These are phyloP conservation scores for Procambarus clarkii DNA, from an alignment of 1,140 invertebrate genomes.

Conservation along the genomic window DNA sequence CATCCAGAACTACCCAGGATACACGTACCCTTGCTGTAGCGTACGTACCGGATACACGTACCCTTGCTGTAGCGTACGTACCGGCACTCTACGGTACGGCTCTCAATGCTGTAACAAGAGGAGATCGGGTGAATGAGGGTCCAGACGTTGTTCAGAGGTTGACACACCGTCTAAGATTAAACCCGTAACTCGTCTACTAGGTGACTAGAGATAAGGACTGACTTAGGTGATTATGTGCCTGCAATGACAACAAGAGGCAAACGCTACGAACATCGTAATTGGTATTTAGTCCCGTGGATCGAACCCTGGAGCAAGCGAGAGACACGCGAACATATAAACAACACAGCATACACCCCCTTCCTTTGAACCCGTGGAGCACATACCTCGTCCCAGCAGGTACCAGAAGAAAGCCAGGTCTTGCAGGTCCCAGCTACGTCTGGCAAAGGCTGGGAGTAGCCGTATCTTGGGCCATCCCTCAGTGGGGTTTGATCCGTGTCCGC, in stretches of 20 bases:
- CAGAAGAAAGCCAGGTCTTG: constrained; percentile 1
- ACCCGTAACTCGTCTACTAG: constrained; percentile 50
- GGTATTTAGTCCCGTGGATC: constrained; percentile 27
- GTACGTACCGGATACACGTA: too few relatives aligned
- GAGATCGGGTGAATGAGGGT: constrained; percentile 55
- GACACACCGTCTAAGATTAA: constrained; percentile 47
- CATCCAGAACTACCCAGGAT: too few relatives aligned
- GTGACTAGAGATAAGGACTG: constrained; percentile 53
- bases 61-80: too few relatives aligned
- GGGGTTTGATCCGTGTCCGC: constrained; percentile 54
- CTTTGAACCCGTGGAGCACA: not conserved
- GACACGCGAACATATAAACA: constrained; percentile 8
- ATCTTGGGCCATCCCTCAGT: constrained; percentile 56
- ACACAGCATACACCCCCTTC: constrained; percentile 4
- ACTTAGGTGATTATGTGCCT: constrained; percentile 51
- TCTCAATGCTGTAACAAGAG: constrained; percentile 43
- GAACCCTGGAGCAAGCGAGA: constrained; percentile 9
- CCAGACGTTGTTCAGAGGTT: constrained; percentile 42
- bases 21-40: too few relatives aligned
- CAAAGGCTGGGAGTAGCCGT: constrained; percentile 28
- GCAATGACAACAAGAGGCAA: constrained; percentile 24
- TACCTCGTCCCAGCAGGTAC: constrained; percentile 9
- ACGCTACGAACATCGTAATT: constrained; percentile 21
- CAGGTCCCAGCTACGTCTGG: constrained; percentile 12
- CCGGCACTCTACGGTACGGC: constrained; percentile 16